Evolutionary conservation across 2,113 vertebrate genomes (phyloP).

Genomic region (Colossoma macropomum): DNA sequence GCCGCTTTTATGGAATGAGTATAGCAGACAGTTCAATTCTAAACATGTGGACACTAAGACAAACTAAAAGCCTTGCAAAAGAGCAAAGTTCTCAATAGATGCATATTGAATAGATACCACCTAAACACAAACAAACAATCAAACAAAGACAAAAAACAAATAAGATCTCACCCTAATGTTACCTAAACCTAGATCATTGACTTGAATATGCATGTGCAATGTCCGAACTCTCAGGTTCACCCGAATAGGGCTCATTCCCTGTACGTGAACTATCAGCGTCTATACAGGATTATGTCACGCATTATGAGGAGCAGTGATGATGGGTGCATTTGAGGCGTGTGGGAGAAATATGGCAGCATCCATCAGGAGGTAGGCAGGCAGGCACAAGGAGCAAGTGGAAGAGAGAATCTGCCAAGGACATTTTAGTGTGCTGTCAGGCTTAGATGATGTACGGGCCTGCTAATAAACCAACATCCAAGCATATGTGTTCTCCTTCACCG

Average conservation of each 20-base stretch:
- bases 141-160: no score
- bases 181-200: no score
- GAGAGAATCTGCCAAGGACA: conserved; percentile 78
- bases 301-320: conserved; percentile 68
- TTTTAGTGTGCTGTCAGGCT: conserved; percentile 78
- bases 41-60: no score
- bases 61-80: no score
- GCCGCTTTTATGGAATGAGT: no score
- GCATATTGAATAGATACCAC: no score
- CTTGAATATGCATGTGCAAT: background rate
- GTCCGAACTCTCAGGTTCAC: background rate
- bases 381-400: conserved; percentile 51
- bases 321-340: conserved; percentile 64
- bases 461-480: conserved; percentile 67
- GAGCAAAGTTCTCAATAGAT: no score
- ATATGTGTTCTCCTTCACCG: conserved; percentile 23
- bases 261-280: conserved; percentile 72
- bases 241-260: conserved; percentile 67
- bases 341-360: conserved; percentile 75
- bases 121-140: no score
- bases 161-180: no score
- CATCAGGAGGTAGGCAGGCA: conserved; percentile 66
- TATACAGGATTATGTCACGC: conserved; percentile 72
- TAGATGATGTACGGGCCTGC: conserved; percentile 75
- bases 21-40: no score